Conservation (phyloP, 2,113 vertebrate genomes). For the Lepus timidus region DNA sequence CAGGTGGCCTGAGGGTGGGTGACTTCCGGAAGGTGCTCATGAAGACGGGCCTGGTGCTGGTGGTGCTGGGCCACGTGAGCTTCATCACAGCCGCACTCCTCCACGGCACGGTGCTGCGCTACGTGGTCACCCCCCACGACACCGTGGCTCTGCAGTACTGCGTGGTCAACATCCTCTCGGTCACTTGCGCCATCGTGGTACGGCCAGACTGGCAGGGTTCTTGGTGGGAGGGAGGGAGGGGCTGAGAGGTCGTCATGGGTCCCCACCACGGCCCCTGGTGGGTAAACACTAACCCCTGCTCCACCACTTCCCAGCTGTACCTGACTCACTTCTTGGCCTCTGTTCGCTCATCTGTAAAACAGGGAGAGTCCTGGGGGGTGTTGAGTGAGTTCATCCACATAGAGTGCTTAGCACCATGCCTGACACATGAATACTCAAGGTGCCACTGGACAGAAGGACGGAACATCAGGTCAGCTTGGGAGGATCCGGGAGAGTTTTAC, state of each 20-base stretch:
- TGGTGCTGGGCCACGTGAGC: slow-evolving; percentile 93
- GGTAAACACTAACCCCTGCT: neutral
- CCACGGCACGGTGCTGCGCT: slow-evolving; percentile 93
- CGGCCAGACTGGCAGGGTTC: neutral
- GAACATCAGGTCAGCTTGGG: neutral
- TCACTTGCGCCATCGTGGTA: slow-evolving; percentile 91
- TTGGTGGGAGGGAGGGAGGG: neutral
- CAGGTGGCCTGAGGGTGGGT: slow-evolving; percentile 82
- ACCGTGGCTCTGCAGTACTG: slow-evolving; percentile 89
- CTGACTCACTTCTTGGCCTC: neutral
- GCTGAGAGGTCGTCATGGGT: neutral
- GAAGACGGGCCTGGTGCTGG: slow-evolving; percentile 94
- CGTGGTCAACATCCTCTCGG: slow-evolving; percentile 89
- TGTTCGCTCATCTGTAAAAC: neutral
- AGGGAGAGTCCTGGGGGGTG: neutral
- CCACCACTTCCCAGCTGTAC: neutral
- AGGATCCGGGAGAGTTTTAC: neutral
- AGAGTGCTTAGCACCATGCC: neutral
- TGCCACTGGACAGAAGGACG: neutral
- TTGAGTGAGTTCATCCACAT: neutral
- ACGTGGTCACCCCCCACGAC: slow-evolving; percentile 86
- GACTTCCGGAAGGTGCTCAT: slow-evolving; percentile 89
- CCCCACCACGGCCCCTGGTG: neutral
- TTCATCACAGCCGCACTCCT: slow-evolving; percentile 92
- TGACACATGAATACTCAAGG: neutral